phyloP scores from a whole-genome alignment of 1,140 invertebrate genomes.

The Hetaerina americana region DNA sequence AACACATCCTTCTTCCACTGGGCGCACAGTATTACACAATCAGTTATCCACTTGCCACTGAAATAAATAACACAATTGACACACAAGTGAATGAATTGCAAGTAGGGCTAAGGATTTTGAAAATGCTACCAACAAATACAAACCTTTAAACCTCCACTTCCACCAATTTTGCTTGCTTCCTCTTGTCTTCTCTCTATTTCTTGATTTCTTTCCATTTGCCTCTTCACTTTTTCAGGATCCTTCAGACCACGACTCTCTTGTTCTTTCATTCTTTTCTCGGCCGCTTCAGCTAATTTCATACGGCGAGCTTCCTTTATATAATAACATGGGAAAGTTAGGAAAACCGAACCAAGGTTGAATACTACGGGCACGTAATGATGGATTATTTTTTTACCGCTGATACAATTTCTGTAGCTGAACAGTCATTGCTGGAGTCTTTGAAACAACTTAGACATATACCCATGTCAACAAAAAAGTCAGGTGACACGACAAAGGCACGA shows the following conservation, averaged over 20 bases:
- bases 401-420: neutral
- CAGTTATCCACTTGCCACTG: conserved; percentile 1
- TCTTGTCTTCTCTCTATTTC: conserved; percentile 35
- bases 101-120: neutral
- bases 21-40: neutral
- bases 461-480: neutral
- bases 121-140: neutral
- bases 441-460: neutral
- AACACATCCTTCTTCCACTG: neutral
- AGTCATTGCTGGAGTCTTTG: neutral
- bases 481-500: too few species aligned
- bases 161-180: conserved; percentile 22
- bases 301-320: conserved; percentile 39
- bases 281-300: conserved; percentile 41
- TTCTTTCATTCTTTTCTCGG: conserved; percentile 36
- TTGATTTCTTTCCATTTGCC: conserved; percentile 34
- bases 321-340: neutral
- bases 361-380: too few species aligned
- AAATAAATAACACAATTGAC: neutral
- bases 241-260: conserved; percentile 42
- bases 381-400: too few species aligned
- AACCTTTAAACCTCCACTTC: conserved; percentile 21
- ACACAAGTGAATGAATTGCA: neutral
- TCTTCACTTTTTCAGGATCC: conserved; percentile 36
- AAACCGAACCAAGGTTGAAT: too few species aligned